Evolutionary conservation across 2,797 vertebrate species (phyloP), one percentile per base, ranked within the genome.

Genomic region (Stomatorhinus walkeri): DNA sequence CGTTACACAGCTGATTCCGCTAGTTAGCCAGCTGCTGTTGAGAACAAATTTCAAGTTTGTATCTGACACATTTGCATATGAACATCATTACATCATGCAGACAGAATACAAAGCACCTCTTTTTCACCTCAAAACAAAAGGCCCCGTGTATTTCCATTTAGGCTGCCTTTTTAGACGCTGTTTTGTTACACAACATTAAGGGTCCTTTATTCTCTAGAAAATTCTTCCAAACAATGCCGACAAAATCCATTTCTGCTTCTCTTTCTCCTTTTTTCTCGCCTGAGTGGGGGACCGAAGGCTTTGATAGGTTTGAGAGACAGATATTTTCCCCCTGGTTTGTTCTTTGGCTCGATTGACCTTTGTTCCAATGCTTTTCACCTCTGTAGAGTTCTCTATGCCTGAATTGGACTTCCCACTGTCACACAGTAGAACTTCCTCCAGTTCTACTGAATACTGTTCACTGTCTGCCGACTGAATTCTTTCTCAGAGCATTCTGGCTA

Each of bases 21-120:
- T 72, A 32, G 12, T 72, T n/a, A 49, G 81, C 12, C 51, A 40
- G 19, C 12, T 32, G 14, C 49, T 14, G 19, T 49, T 85, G 10
- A 68, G 48, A 81, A 40, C 49, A 40, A 61, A 40, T 12, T n/a
- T 40, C 72, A 43, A 89, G 84, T 92, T 90, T 88, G 86, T 81
- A 59, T 93, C 84, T 87, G 81, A 56, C 91, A 88, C 51, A 94
- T 95, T 95, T 93, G 91, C 94, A 94, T 94, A 91, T 94, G 91
- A 95, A 93, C 91, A 88, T 92, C 89, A 91, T 72, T 90, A 92
- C 85, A 88, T 92, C 92, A 76, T 90, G 1, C 5, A 48, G 85
- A 36, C 89, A 92, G 92, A 94, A 94, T 93, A 28, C 90, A 48
- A 49, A 91, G 24, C 89, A 90, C 91, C 90, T 91, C 90, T 91